Percentiles rank a stretch among this genome's conserved stretches.
Conservation (phyloP, 2,113 vertebrate species). For the Ciconia stormi region DNA sequence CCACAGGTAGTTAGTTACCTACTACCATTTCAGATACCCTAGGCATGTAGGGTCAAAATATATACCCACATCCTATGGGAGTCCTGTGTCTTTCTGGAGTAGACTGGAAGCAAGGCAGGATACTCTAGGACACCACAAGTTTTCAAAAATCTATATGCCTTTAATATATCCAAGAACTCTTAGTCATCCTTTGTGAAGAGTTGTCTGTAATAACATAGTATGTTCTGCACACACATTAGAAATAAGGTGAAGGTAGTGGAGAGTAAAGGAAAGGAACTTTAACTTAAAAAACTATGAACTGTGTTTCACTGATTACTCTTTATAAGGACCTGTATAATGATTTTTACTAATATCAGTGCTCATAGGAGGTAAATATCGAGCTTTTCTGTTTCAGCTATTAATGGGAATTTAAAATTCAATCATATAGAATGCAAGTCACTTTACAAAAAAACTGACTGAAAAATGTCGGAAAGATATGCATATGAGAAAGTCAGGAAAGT, state of each 20-base stretch:
- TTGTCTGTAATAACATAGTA: background rate
- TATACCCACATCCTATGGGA: background rate
- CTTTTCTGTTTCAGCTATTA: background rate
- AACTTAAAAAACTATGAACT: background rate
- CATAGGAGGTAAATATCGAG: background rate
- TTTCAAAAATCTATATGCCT: background rate
- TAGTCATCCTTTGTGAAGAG: background rate
- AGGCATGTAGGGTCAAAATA: background rate
- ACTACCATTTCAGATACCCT: background rate
- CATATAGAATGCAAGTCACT: background rate
- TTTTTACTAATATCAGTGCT: background rate
- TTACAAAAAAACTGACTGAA: background rate
- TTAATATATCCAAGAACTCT: background rate
- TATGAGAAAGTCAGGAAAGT: background rate
- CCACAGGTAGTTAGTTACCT: background rate
- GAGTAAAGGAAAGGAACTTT: background rate
- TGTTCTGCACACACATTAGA: background rate
- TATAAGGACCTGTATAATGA: background rate
- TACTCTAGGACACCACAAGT: background rate
- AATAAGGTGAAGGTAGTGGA: background rate
- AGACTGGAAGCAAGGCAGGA: background rate
- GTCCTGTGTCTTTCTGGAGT: background rate
- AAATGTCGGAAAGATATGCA: background rate
- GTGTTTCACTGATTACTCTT: background rate
- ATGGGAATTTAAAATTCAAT: background rate